These are phyloP conservation scores for Nasalis larvatus DNA, from an alignment of 2,113 vertebrate genomes.

Conservation along the genomic window DNA sequence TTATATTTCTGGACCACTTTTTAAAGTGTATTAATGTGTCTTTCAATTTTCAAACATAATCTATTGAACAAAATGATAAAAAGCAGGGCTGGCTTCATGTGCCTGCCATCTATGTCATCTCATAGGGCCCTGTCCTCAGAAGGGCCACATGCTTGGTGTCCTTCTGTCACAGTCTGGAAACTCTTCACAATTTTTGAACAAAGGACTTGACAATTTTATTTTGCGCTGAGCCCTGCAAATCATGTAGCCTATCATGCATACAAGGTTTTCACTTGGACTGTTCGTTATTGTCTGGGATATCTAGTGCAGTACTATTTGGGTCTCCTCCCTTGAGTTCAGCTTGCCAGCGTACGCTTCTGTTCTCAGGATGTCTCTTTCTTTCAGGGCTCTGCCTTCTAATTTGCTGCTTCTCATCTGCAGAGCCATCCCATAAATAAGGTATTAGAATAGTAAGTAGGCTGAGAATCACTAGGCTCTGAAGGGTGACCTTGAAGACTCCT, in stretches of 20 bases:
- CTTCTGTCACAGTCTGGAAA: neutral
- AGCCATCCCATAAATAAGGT: neutral
- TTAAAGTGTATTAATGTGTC: neutral
- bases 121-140: neutral
- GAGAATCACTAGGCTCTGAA: neutral
- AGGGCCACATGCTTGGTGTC: neutral
- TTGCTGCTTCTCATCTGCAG: conserved; percentile 9
- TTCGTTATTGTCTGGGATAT: neutral
- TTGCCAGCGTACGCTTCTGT: neutral
- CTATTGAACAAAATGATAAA: neutral
- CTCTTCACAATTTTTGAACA: neutral
- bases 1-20: neutral
- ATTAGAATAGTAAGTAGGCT: conserved; percentile 53
- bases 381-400: neutral
- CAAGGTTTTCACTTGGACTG: neutral
- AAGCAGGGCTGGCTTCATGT: neutral
- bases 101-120: accelerated
- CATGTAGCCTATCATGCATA: too few species aligned
- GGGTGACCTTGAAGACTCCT: conserved; percentile 44
- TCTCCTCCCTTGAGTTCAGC: neutral
- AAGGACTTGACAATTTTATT: neutral
- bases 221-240: neutral
- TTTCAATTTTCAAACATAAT: neutral
- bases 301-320: neutral
- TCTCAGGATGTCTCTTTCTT: neutral